Conservation (phyloP, 2,797 vertebrate species). For the Notamacropus eugenii region DNA sequence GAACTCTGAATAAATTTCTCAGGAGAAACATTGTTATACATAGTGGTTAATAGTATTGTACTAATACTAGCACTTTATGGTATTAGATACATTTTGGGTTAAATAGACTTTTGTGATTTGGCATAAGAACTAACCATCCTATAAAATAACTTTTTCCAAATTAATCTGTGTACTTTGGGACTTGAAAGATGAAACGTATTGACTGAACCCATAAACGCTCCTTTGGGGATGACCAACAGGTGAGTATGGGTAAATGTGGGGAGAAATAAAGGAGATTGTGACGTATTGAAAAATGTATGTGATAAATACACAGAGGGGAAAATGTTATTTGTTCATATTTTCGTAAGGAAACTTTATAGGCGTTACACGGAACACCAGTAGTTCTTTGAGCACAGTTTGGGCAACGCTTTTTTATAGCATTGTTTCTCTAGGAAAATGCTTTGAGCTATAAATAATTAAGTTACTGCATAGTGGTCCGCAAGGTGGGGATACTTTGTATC, state of each 20-base stretch:
- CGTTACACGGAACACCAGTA: neutral
- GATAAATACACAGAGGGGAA: neutral
- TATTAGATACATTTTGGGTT: slow-evolving; percentile 12
- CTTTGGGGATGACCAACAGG: neutral
- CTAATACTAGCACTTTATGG: slow-evolving; percentile 43
- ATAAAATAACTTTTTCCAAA: neutral
- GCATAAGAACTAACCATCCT: slow-evolving; percentile 22
- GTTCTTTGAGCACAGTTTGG: neutral
- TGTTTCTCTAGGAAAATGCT: neutral
- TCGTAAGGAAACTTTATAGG: neutral
- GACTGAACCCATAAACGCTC: neutral
- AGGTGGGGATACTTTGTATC: neutral
- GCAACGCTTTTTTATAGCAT: neutral
- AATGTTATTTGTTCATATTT: neutral
- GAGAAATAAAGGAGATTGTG: neutral
- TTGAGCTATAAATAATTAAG: neutral
- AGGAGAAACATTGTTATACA: slow-evolving; percentile 14
- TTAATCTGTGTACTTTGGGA: neutral
- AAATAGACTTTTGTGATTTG: slow-evolving; percentile 31
- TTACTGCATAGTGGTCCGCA: neutral
- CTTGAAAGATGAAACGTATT: neutral
- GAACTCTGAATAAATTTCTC: slow-evolving; percentile 43
- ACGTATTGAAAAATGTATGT: neutral
- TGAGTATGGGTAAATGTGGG: neutral
- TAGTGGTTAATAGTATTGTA: slow-evolving; percentile 52